Base-by-base conservation (phyloP, 2,113 vertebrate species). In the Plecotus auritus region DNA sequence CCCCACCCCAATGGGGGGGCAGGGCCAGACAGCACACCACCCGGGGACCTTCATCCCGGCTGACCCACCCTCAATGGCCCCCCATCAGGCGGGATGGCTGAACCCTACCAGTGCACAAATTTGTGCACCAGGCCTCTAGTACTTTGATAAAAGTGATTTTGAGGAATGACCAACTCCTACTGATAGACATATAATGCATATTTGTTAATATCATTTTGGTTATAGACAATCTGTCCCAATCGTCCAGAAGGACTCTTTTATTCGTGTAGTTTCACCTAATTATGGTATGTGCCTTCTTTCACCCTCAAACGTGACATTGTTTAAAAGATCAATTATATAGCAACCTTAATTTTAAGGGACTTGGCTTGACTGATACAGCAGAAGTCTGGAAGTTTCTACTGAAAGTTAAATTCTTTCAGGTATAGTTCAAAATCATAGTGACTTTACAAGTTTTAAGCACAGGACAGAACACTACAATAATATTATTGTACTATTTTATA, bases 331-430 rank as follows among this genome's bases (percentile, higher is more conserved):
- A 77, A 85, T 86, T 59, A 59, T n/a, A 61, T 45, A 77, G 35
- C 7, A 13, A 87, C 17, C 2, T 22, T 90, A 54, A 28, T 49
- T 94, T 95, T 83, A 88, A 74, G 8, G 9, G 2, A 77, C 5
- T 84, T 90, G 77, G 11, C 49, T 93, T 85, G 28, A 22, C 80
- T 40, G 94, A 26, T 81, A 69, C 26, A 56, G 54, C 40, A 78
- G 22, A 92, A 56, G 42, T 88, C 14, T 51, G 87, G 78, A 91
- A 88, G 22, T 84, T 96, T 78, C 66, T 54, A 32, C 1, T 61
- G 20, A 96, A 91, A 32, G 28, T 81, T 74, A 82, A 91, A 90
- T 85, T 94, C 40, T 56, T 84, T 78, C 32, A 78, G 3, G 30
- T n/a, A 40, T 18, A 95, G 69, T 81, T 84, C 51, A 95, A 90